Conservation (phyloP, 1,140 invertebrate genomes). For the Pachypeltis micranthus region DNA sequence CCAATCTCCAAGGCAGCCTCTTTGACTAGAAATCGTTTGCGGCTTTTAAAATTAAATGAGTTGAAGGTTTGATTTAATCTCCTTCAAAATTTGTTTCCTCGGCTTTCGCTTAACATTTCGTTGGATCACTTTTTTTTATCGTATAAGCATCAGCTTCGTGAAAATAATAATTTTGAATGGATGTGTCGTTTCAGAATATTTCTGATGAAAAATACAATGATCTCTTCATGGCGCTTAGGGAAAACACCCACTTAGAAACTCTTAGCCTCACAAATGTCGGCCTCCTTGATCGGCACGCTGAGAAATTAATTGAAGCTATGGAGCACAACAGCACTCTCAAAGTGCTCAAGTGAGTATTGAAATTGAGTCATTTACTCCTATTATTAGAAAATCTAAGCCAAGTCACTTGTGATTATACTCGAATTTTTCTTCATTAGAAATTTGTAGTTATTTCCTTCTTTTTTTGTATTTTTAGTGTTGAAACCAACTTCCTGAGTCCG, state of each 20-base stretch:
- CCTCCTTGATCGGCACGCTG: constrained; percentile 75
- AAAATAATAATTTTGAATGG: no score
- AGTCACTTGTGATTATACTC: background rate
- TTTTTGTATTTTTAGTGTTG: constrained; percentile 47
- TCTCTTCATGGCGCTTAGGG: constrained; percentile 75
- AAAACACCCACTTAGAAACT: constrained; percentile 83
- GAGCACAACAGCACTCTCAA: constrained; percentile 75
- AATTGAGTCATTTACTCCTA: background rate
- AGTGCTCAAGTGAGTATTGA: constrained; percentile 59
- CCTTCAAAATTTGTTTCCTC: no score
- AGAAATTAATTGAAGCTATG: constrained; percentile 70
- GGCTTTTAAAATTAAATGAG: no score
- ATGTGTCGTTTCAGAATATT: constrained; percentile 71
- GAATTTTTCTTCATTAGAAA: background rate
- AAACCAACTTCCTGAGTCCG: constrained; percentile 91
- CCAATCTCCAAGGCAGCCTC: no score
- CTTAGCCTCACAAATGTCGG: constrained; percentile 88
- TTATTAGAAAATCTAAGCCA: background rate
- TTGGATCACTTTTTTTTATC: no score
- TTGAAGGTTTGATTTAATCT: no score
- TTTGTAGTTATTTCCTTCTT: constrained; percentile 12
- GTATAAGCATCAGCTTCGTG: no score
- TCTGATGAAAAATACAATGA: constrained; percentile 88
- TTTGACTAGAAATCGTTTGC: no score
- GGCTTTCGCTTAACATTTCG: no score